phyloP scores from a whole-genome alignment of 2,888 invertebrate species.

The Caenorhabditis imperialis region DNA sequence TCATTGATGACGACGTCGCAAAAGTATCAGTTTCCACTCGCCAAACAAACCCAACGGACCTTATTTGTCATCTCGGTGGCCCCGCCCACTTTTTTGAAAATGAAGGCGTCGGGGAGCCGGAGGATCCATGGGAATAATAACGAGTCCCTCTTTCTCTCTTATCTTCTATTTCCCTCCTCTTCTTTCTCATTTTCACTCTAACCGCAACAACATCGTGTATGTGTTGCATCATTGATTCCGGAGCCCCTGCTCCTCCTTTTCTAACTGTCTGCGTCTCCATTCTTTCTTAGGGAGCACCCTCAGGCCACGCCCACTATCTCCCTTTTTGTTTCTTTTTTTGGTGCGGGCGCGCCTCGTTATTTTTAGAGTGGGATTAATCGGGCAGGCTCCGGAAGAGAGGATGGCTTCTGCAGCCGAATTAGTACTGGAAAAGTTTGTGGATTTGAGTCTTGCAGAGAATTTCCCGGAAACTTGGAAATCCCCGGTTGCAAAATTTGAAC shows the following conservation, averaged over 20 bases:
- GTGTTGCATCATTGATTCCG: constrained; percentile 49
- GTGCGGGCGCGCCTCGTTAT: background rate
- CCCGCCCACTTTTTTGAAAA: background rate
- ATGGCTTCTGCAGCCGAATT: too few relatives aligned
- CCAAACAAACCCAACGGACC: too few relatives aligned
- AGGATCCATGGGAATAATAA: constrained; percentile 25
- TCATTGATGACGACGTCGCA: too few relatives aligned
- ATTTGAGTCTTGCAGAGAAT: too few relatives aligned
- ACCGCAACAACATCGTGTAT: constrained; percentile 24
- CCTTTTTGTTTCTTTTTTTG: constrained; percentile 9
- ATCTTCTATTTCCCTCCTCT: background rate
- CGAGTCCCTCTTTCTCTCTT: constrained; percentile 3
- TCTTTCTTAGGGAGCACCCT: background rate
- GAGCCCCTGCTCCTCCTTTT: constrained; percentile 27
- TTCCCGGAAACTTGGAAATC: too few relatives aligned
- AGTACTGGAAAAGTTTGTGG: too few relatives aligned
- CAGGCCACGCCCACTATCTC: constrained; percentile 6
- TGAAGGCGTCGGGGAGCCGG: constrained; percentile 2
- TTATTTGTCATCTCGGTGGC: too few relatives aligned
- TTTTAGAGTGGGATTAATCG: constrained; percentile 3
- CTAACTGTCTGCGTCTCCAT: constrained; percentile 31
- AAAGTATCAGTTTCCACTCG: too few relatives aligned
- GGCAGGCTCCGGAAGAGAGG: too few relatives aligned
- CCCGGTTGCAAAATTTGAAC: background rate
- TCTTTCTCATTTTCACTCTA: constrained; percentile 15